These are phyloP conservation scores for Philotrypesis tridentata DNA, from an alignment of 1,140 invertebrate species.

Conservation along the genomic window DNA sequence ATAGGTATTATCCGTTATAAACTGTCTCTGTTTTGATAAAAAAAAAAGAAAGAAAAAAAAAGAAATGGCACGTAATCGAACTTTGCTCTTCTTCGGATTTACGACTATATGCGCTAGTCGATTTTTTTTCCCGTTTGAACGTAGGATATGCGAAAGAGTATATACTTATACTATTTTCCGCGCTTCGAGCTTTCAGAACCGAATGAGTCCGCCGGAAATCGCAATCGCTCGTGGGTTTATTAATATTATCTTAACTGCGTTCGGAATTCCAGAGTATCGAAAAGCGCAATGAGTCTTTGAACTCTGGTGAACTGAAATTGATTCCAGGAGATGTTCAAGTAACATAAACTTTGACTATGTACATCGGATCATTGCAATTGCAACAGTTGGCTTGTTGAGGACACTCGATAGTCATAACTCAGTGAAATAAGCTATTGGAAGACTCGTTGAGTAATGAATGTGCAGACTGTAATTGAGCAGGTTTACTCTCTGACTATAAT, in stretches of 20 bases:
- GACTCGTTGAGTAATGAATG: not conserved
- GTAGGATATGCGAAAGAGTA: no score
- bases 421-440: not conserved
- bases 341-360: not conserved
- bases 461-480: not conserved
- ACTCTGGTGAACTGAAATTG: not conserved
- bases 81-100: not conserved
- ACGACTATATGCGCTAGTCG: no score
- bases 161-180: no score
- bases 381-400: not conserved
- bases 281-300: not conserved
- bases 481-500: not conserved
- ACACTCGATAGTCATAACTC: not conserved
- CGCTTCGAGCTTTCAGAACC: no score
- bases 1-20: not conserved
- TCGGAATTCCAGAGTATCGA: not conserved
- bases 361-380: slow-evolving; percentile 12
- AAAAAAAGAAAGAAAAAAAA: not conserved
- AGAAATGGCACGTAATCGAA: not conserved
- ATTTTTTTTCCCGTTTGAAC: no score
- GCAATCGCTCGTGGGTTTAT: not conserved
- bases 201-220: not conserved
- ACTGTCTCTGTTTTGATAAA: not conserved
- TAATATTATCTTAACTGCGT: not conserved
- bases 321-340: not conserved